Percentiles rank a stretch among this genome's conserved stretches.
Evolutionary conservation across 2,797 vertebrate genomes (phyloP).

Genomic region (Anguilla marmorata): DNA sequence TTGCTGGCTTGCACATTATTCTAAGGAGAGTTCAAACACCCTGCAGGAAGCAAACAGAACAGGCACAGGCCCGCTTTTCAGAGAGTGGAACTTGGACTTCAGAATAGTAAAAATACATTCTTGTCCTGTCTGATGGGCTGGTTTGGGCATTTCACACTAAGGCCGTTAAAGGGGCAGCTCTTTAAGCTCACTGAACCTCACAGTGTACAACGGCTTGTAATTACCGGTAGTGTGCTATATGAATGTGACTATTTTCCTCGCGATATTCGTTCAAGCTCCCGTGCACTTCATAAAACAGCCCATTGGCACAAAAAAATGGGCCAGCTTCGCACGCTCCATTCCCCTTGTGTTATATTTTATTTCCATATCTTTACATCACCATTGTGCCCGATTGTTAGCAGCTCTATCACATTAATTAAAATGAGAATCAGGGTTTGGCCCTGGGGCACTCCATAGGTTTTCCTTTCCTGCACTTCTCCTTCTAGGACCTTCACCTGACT

Average conservation of each 20-base stretch:
- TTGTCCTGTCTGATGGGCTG: background rate
- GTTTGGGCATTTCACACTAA: background rate
- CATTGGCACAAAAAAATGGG: background rate
- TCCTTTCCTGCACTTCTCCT: background rate
- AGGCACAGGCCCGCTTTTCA: background rate
- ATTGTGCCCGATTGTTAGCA: background rate
- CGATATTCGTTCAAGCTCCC: background rate
- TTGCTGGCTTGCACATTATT: background rate
- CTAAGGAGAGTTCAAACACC: background rate
- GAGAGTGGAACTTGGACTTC: background rate
- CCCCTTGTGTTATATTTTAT: background rate
- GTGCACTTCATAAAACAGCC: background rate
- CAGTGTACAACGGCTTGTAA: background rate
- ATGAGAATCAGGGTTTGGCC: background rate
- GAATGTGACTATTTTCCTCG: slow-evolving; percentile 2
- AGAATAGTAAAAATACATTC: background rate
- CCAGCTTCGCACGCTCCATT: background rate
- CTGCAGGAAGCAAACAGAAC: background rate
- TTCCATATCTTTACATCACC: slow-evolving; percentile 1
- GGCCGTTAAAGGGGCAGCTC: background rate
- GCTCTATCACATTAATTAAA: background rate
- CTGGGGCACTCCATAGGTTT: background rate
- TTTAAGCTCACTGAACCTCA: background rate
- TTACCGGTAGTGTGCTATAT: background rate
- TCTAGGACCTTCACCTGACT: background rate